Base-by-base conservation (phyloP, 2,888 invertebrate species). In the Leptogaster cylindrica region DNA sequence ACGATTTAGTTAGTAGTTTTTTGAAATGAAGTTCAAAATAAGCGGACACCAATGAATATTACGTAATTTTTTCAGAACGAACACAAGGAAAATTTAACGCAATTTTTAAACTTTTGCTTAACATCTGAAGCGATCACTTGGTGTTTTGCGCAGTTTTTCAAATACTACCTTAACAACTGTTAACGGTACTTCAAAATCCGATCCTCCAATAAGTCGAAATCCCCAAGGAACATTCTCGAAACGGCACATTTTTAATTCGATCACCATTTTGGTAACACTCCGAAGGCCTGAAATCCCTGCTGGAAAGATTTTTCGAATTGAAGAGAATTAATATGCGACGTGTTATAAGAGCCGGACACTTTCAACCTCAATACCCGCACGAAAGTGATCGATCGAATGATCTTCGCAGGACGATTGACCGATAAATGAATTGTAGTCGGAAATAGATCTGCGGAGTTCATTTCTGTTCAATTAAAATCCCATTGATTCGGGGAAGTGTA, bases 151-250 rank as follows among this genome's bases (percentile, higher is more conserved):
- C n/a, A n/a, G 31, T 18, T 23, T 18, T 27, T 44, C 76, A 75
- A 44, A 18, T n/a, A n/a, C n/a, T 83, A 92, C 92, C 87, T 89
- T 89, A 71, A 88, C 86, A 68, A 91, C 88, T 10, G 89, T 89
- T 31, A 92, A 81, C 7, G 91, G 91, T 73, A 88, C 84, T 52
- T 88, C 88, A 74, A 86, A 89, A 77, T 91, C 91, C 55, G 85
- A 83, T 50, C 92, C 92, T 46, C 91, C 91, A 70, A 87, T 85
- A 68, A 92, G 81, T 66, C 91, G 84, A 79, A 92, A 91, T 61
- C 92, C 92, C 91, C 92, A 92, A 58, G 88, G 84, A 68, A 86
- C 85, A 68, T 84, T 86, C 71, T 86, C 86, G 66, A 84, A 83
- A 80, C 81, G 86, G 74, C 82, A 85, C 78, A 86, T 84, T 78